Evolutionary conservation across 2,888 invertebrate species (phyloP).

Genomic region (Pherbina coryleti): DNA sequence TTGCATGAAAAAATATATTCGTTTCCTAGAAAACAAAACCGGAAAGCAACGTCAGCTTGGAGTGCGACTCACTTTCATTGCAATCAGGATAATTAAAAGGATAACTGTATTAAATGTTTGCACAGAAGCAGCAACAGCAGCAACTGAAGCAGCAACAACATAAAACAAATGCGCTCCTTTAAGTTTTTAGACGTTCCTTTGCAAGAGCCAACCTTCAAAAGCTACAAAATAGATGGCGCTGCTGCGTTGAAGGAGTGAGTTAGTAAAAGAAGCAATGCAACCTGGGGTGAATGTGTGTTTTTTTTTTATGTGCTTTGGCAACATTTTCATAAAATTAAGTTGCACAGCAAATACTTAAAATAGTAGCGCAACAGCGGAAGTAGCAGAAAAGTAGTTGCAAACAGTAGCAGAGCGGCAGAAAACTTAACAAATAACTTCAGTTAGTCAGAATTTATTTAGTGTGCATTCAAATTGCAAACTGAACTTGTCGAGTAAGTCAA

Average conservation of each 20-base stretch:
- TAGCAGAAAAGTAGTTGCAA: background rate
- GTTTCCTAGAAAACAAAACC: constrained; percentile 3
- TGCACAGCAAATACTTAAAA: constrained; percentile 46
- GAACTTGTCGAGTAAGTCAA: constrained; percentile 36
- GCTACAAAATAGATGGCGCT: background rate
- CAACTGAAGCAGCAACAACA: constrained; percentile 10
- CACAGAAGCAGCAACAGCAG: constrained; percentile 17
- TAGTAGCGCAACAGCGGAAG: constrained; percentile 6
- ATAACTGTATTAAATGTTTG: constrained; percentile 42
- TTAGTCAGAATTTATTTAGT: constrained; percentile 28
- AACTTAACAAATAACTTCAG: constrained; percentile 31
- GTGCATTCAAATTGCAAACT: constrained; percentile 36
- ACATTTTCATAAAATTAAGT: constrained; percentile 63
- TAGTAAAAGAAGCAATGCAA: background rate
- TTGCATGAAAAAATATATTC: background rate
- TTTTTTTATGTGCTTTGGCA: constrained; percentile 44
- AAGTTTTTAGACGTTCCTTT: constrained; percentile 40
- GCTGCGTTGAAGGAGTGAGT: background rate
- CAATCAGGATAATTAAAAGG: constrained; percentile 48
- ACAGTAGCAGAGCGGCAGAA: background rate
- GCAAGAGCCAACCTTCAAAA: background rate
- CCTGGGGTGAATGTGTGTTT: background rate
- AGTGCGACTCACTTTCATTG: constrained; percentile 41
- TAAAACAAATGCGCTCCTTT: background rate
- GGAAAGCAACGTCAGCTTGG: constrained; percentile 20